A percentile compares a stretch with the other conserved stretches of the same genome.
Evolutionary conservation across 2,888 invertebrate genomes (phyloP).

Genomic region (Hypolimnas misippus): DNA sequence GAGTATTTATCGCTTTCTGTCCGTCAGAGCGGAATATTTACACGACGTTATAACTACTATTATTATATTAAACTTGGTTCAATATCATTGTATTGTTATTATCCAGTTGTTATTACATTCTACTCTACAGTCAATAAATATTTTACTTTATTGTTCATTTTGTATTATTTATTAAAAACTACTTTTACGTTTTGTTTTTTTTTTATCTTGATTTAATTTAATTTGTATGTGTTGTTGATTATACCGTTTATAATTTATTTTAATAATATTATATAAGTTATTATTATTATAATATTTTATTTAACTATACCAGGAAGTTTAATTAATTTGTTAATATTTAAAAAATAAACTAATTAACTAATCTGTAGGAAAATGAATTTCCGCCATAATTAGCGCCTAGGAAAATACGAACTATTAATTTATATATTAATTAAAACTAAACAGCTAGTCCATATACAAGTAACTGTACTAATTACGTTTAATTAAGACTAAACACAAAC

Average conservation of each 20-base stretch:
- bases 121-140: neutral
- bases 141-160: neutral
- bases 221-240: too few species aligned
- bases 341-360: slow-evolving; percentile 7
- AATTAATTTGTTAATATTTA: neutral
- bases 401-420: slow-evolving; percentile 4
- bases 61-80: slow-evolving; percentile 31
- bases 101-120: slow-evolving; percentile 15
- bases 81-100: slow-evolving; percentile 30
- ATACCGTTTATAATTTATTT: too few species aligned
- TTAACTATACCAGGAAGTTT: neutral
- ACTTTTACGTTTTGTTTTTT: neutral
- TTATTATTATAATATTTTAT: too few species aligned
- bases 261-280: too few species aligned
- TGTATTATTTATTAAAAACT: neutral
- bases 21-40: slow-evolving; percentile 35
- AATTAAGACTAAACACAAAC: neutral
- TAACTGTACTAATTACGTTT: slow-evolving; percentile 1
- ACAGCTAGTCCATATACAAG: neutral
- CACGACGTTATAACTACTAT: slow-evolving; percentile 20
- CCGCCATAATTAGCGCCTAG: slow-evolving; percentile 3
- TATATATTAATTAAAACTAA: slow-evolving; percentile 3
- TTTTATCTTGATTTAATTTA: too few species aligned
- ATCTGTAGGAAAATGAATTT: slow-evolving; percentile 4
- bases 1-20: slow-evolving; percentile 34